A percentile compares a stretch with the other conserved stretches of the same genome.
phyloP scores from a whole-genome alignment of 2,113 vertebrate genomes.

The Nothoprocta perdicaria region DNA sequence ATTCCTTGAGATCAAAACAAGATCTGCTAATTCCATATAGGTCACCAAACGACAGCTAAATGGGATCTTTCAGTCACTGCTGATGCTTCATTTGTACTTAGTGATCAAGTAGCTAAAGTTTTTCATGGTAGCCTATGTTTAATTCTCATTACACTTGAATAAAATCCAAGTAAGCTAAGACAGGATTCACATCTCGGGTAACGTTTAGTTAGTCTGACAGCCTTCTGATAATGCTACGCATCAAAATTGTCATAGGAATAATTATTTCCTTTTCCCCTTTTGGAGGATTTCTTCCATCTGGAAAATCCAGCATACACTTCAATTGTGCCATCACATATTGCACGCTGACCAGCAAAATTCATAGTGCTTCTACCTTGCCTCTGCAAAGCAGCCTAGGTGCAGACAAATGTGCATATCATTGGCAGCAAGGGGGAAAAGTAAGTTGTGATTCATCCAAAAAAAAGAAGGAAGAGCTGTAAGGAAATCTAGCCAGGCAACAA shows the following conservation, averaged over 20 bases:
- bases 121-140: not conserved
- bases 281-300: not conserved
- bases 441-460: not conserved
- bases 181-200: not conserved
- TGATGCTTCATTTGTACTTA: not conserved
- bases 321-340: not conserved
- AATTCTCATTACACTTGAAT: not conserved
- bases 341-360: not conserved
- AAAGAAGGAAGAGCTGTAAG: not conserved
- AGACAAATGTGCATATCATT: not conserved
- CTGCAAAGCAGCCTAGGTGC: not conserved
- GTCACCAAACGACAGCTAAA: not conserved
- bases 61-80: not conserved
- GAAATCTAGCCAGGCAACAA: not conserved
- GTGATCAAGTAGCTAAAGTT: not conserved
- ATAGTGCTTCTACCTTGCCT: not conserved
- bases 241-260: not conserved
- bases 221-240: not conserved
- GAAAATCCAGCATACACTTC: not conserved
- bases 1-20: not conserved
- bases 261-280: not conserved
- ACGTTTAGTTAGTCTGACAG: not conserved
- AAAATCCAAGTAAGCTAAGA: not conserved
- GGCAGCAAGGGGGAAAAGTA: not conserved
- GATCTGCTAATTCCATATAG: not conserved